phyloP scores from a whole-genome alignment of 2,113 vertebrate genomes.

The Boleophthalmus pectinirostris region DNA sequence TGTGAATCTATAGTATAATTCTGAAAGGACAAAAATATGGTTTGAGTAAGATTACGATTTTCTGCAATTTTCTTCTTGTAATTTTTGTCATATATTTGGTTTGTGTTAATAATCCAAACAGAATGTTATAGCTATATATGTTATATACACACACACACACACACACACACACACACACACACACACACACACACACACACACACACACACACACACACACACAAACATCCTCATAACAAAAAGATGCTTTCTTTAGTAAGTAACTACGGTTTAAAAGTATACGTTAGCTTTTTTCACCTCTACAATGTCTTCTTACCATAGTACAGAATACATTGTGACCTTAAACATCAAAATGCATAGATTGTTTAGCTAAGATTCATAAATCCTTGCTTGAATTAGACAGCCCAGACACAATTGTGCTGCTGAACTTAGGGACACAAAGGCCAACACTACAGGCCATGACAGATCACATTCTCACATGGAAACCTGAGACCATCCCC shows the following conservation, averaged over 20 bases:
- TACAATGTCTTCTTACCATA: not conserved
- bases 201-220: too few relatives aligned
- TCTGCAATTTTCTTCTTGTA: not conserved
- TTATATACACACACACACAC: too few relatives aligned
- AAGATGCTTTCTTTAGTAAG: not conserved
- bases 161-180: too few relatives aligned
- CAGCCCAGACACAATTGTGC: slow-evolving; percentile 13
- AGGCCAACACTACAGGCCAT: slow-evolving; percentile 11
- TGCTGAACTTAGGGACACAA: slow-evolving; percentile 11
- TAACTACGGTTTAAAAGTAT: not conserved
- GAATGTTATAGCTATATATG: too few relatives aligned
- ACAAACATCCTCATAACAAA: too few relatives aligned
- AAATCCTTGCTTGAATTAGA: slow-evolving; percentile 21
- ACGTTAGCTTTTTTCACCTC: not conserved
- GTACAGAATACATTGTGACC: not conserved
- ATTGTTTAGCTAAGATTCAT: not conserved
- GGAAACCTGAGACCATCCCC: slow-evolving; percentile 39
- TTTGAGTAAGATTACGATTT: not conserved
- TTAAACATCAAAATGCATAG: not conserved
- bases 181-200: too few relatives aligned
- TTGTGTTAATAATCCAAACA: too few relatives aligned
- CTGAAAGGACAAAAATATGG: slow-evolving; percentile 29
- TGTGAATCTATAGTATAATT: not conserved
- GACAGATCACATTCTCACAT: slow-evolving; percentile 37
- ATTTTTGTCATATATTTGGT: too few relatives aligned